Evolutionary conservation across 2,113 vertebrate species (phyloP).

Genomic region (Laterallus jamaicensis): DNA sequence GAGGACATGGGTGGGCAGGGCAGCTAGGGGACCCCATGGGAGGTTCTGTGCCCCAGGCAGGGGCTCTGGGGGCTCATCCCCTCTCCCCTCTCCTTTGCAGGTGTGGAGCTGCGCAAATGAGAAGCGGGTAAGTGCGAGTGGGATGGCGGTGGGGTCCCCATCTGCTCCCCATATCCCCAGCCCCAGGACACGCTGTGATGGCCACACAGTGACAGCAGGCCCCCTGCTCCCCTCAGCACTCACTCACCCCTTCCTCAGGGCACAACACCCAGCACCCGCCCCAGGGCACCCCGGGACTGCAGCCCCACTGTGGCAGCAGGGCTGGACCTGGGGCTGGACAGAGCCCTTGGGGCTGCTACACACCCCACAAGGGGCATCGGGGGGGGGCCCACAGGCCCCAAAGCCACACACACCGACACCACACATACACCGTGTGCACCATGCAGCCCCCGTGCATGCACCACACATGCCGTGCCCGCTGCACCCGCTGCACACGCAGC

Average conservation of each 20-base stretch:
- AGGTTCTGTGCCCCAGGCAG: rapidly evolving
- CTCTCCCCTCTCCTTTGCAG: constrained; percentile 50
- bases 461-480: not conserved
- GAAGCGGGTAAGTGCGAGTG: constrained; percentile 22
- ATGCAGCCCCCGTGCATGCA: rapidly evolving
- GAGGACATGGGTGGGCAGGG: not conserved
- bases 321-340: rapidly evolving
- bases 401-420: rapidly evolving
- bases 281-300: not conserved
- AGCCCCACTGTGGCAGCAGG: not conserved
- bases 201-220: not conserved
- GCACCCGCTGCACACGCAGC: rapidly evolving
- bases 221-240: not conserved
- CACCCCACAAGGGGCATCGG: rapidly evolving
- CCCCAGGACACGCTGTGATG: not conserved
- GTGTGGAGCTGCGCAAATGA: constrained; percentile 52
- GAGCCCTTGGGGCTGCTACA: not conserved
- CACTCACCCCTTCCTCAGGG: not conserved
- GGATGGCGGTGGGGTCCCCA: not conserved
- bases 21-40: not conserved
- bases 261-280: not conserved
- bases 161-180: constrained; percentile 50
- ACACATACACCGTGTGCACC: not conserved
- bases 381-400: not conserved
- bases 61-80: not conserved